Base-by-base conservation (phyloP, 2,888 invertebrate species). In the Microplitis deprimator region DNA sequence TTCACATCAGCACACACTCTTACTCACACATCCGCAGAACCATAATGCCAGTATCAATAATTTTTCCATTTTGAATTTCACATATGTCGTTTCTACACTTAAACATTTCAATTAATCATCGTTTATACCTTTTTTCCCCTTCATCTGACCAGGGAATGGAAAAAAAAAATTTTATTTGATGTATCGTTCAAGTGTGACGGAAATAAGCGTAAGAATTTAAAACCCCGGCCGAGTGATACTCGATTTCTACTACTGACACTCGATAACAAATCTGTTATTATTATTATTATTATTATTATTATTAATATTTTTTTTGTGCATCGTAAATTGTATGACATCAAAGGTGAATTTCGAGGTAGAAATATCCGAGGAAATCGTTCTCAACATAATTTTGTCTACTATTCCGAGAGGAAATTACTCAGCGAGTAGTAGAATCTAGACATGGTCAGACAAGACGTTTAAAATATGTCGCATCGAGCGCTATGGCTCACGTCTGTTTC, bases 401-500 rank as follows among this genome's bases (percentile, higher is more conserved):
- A 38, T 73, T 73, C 64, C 64, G 16, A 10, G n/a, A 65, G 41
- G 72, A 75, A 64, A 76, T 64, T 50, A 7, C 78, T 78, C 78
- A 39, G 73, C 13, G 78, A 79, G 61, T 75, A 74, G 40, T 50
- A 50, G 13, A 1, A 8, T 50, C 13, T 50, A 50, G 8, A 50
- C 13, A 50, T 50, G 50, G 50, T 50, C 13, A 50, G 50, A 50
- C 13, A 20, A 16, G n/a, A n/a, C 20, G 60, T 62, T 20, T 39
- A 80, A 70, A 65, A 41, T 68, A 91, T 90, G 90, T 87, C 89
- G 38, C 89, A 50, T 50, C 50, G 13, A 13, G 29, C 3, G 29
- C 29, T 29, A 29, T 29, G 29, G 29, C 29, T 29, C 4, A 29
- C 29, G 29, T 29, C 1, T 20, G 20, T 20, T 29, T 29, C 29